These are phyloP conservation scores for Tragelaphus buxtoni DNA, from an alignment of 2,113 vertebrate genomes.

Conservation along the genomic window DNA sequence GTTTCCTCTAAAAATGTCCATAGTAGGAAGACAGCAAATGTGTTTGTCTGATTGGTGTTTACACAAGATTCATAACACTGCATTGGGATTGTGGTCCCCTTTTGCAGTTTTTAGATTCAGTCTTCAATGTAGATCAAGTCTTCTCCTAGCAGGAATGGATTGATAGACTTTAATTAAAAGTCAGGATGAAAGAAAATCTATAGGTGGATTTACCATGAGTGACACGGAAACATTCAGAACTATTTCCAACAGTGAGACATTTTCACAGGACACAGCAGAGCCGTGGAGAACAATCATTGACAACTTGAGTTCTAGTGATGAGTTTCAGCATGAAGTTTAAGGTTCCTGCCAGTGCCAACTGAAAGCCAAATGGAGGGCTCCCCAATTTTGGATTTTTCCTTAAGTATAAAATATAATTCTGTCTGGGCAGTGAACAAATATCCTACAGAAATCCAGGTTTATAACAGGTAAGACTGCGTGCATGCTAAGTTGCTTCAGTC, in stretches of 20 bases:
- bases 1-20: slow-evolving; percentile 43
- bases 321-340: slow-evolving; percentile 43
- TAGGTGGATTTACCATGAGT: slow-evolving; percentile 32
- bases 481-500: background rate
- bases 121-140: slow-evolving; percentile 41
- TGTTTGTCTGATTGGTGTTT: slow-evolving; percentile 63
- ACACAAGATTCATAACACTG: slow-evolving; percentile 64
- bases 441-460: background rate
- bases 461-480: background rate
- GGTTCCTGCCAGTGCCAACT: background rate
- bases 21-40: slow-evolving; percentile 65
- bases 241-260: slow-evolving; percentile 10
- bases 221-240: slow-evolving; percentile 40
- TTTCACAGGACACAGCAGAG: background rate
- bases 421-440: background rate
- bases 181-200: slow-evolving; percentile 60
- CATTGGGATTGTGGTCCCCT: slow-evolving; percentile 9
- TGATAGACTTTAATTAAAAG: slow-evolving; percentile 69
- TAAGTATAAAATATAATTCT: background rate
- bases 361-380: background rate
- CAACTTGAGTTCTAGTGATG: slow-evolving; percentile 58
- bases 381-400: background rate
- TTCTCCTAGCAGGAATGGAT: slow-evolving; percentile 61
- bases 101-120: slow-evolving; percentile 51
- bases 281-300: background rate